Evolutionary conservation across 2,797 vertebrate genomes (phyloP).

Genomic region (Notolepis coatsorum): DNA sequence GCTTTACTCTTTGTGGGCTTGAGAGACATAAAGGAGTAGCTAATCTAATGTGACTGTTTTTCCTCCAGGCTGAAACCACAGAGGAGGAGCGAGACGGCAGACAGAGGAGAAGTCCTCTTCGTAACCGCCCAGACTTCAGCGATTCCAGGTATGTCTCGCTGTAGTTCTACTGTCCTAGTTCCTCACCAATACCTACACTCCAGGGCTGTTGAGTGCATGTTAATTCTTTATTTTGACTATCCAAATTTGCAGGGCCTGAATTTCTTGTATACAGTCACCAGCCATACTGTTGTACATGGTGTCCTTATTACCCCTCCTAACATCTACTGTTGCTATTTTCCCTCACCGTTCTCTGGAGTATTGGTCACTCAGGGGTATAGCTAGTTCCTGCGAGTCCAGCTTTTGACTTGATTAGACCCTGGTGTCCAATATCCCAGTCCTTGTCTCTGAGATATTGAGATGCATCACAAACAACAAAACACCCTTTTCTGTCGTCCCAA

Average conservation of each 20-base stretch:
- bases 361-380: too few relatives aligned
- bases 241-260: not conserved
- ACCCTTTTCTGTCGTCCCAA: not conserved
- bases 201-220: not conserved
- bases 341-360: too few relatives aligned
- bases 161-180: too few relatives aligned
- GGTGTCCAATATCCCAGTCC: not conserved
- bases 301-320: not conserved
- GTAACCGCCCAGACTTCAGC: slow-evolving; percentile 89
- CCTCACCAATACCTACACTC: too few relatives aligned
- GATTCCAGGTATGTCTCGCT: slow-evolving; percentile 89
- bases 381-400: not conserved
- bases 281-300: not conserved
- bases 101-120: slow-evolving; percentile 94
- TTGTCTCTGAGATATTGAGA: not conserved
- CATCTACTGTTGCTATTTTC: not conserved
- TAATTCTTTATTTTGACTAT: not conserved
- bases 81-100: slow-evolving; percentile 92
- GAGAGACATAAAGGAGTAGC: not conserved
- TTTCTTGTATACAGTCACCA: not conserved
- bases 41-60: too few relatives aligned
- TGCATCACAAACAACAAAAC: not conserved
- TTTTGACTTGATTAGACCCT: slow-evolving; percentile 25
- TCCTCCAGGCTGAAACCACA: slow-evolving; percentile 69
- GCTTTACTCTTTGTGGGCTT: slow-evolving; percentile 6